These are phyloP conservation scores for Sebastes taczanowskii DNA, from an alignment of 2,797 vertebrate genomes.

Conservation along the genomic window DNA sequence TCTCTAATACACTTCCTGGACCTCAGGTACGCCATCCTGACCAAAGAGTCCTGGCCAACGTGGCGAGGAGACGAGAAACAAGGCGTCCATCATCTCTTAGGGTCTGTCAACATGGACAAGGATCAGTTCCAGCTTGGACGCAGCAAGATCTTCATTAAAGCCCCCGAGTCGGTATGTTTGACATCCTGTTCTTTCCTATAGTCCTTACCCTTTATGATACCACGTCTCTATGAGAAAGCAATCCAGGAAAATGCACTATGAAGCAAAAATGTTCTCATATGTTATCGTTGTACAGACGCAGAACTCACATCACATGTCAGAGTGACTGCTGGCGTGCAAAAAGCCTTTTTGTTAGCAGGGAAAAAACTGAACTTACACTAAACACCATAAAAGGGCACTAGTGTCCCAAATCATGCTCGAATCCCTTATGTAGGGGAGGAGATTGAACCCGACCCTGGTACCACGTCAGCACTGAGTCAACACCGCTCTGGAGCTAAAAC, in stretches of 20 bases:
- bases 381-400: conserved; percentile 71
- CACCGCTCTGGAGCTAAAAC: conserved; percentile 65
- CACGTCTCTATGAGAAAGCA: background rate
- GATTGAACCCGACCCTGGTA: conserved; percentile 57
- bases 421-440: conserved; percentile 59
- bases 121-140: conserved; percentile 96
- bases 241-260: background rate
- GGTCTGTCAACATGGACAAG: conserved; percentile 94
- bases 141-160: conserved; percentile 96
- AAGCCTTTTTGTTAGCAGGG: conserved; percentile 17
- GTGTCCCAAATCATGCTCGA: conserved; percentile 50
- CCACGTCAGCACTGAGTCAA: conserved; percentile 81
- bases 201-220: background rate
- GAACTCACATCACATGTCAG: conserved; percentile 9
- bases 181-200: background rate
- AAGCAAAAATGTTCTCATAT: conserved; percentile 7
- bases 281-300: background rate
- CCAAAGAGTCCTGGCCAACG: conserved; percentile 95
- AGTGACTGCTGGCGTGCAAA: conserved; percentile 2
- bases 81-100: conserved; percentile 92
- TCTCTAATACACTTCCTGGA: background rate
- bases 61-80: conserved; percentile 97
- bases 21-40: conserved; percentile 94
- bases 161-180: conserved; percentile 92
- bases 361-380: conserved; percentile 31